These are phyloP conservation scores for Neolamprologus longior DNA, from an alignment of 2,113 vertebrate genomes.

Conservation along the genomic window DNA sequence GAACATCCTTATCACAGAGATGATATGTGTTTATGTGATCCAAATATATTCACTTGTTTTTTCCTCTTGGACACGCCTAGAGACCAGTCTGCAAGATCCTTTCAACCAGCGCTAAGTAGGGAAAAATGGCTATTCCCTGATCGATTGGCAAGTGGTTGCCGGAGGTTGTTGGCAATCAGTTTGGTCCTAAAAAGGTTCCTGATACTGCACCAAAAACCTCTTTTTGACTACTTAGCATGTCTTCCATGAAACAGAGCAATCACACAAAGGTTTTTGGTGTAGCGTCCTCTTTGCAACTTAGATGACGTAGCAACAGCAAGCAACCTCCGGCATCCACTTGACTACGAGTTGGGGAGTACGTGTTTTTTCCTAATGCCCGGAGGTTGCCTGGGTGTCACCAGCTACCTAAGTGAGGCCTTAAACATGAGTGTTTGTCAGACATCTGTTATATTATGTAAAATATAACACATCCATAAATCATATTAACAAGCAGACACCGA, in stretches of 20 bases:
- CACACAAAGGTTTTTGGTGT: neutral
- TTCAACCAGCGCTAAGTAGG: rapidly evolving
- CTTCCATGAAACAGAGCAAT: neutral
- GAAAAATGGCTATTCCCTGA: neutral
- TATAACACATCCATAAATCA: neutral
- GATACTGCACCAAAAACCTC: neutral
- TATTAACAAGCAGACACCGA: neutral
- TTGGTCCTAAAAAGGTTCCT: neutral
- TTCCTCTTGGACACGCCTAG: neutral
- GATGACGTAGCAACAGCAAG: neutral
- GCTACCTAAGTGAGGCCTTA: neutral
- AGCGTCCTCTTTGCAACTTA: neutral
- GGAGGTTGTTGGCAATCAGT: neutral
- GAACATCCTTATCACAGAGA: neutral
- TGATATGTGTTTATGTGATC: neutral
- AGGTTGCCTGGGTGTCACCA: neutral
- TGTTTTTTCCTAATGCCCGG: neutral
- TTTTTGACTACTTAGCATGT: neutral
- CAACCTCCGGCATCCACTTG: neutral
- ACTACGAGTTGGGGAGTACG: rapidly evolving
- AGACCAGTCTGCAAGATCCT: neutral
- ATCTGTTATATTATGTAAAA: neutral
- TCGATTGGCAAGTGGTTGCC: neutral
- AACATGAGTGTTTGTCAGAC: neutral
- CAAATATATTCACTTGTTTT: neutral